These are phyloP conservation scores for Gallinago nigripennis DNA, from an alignment of 2,797 vertebrate species.

Conservation along the genomic window DNA sequence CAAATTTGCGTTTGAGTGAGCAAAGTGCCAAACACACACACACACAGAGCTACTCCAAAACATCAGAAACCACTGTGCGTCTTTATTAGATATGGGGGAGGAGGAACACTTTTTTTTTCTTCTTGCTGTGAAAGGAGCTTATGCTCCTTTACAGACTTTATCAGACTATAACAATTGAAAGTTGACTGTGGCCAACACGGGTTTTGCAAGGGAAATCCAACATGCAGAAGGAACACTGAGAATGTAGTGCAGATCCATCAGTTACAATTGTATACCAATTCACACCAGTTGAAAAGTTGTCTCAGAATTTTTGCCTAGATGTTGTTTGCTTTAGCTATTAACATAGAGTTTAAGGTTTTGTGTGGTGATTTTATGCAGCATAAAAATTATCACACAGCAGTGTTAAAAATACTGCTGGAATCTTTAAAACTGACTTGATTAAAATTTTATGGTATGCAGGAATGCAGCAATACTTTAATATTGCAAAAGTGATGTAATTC, in stretches of 20 bases:
- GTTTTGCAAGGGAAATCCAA: conserved; percentile 4
- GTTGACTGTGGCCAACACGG: not conserved
- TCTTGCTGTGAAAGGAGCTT: not conserved
- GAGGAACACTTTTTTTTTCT: not conserved
- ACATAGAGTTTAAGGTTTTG: not conserved
- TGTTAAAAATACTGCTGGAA: not conserved
- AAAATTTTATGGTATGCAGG: not conserved
- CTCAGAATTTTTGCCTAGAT: not conserved
- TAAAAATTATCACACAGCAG: not conserved
- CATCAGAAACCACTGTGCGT: rapidly evolving
- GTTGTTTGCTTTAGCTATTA: not conserved
- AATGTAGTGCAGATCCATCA: not conserved
- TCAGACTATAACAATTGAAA: not conserved
- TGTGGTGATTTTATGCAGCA: not conserved
- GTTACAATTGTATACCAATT: not conserved
- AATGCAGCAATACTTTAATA: not conserved
- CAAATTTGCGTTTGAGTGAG: not conserved
- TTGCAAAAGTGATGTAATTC: not conserved
- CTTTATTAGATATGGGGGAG: not conserved
- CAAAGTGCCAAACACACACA: not conserved
- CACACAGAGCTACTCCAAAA: not conserved
- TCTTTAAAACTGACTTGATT: not conserved
- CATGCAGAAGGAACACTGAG: not conserved
- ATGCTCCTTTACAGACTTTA: not conserved
- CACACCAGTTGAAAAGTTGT: not conserved